phyloP scores from a whole-genome alignment of 2,888 invertebrate genomes.

The Phymatocera aterrima region DNA sequence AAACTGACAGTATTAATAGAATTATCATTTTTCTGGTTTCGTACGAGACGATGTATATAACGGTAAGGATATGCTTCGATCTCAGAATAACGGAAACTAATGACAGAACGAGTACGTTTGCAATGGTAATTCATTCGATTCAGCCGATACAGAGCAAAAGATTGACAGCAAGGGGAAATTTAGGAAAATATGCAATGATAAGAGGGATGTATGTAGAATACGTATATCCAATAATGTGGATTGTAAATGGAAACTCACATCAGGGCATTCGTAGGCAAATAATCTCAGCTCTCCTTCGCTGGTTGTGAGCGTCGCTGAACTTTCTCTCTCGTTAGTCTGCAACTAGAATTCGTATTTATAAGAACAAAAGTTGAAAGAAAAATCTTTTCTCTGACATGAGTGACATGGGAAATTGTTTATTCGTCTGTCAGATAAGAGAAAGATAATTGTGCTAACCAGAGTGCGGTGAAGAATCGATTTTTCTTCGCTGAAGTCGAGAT shows the following conservation, averaged over 20 bases:
- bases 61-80: too few species aligned
- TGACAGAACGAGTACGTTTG: too few species aligned
- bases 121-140: too few species aligned
- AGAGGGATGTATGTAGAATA: background rate
- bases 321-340: constrained; percentile 72
- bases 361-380: background rate
- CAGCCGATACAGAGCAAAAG: too few species aligned
- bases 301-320: constrained; percentile 71
- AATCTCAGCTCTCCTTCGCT: constrained; percentile 72
- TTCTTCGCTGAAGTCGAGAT: constrained; percentile 71
- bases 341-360: too few species aligned
- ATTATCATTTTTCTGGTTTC: too few species aligned
- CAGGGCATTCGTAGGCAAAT: constrained; percentile 72
- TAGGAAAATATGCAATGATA: background rate
- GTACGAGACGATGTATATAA: too few species aligned
- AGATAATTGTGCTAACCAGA: constrained; percentile 60
- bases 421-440: background rate
- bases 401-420: background rate
- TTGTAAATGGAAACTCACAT: constrained; percentile 65
- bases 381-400: background rate
- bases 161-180: background rate
- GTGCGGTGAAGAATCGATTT: constrained; percentile 73
- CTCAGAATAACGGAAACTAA: too few species aligned
- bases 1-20: too few species aligned
- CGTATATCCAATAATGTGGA: background rate